Evolutionary conservation across 2,888 invertebrate genomes (phyloP).

Genomic region (Pteria penguin): DNA sequence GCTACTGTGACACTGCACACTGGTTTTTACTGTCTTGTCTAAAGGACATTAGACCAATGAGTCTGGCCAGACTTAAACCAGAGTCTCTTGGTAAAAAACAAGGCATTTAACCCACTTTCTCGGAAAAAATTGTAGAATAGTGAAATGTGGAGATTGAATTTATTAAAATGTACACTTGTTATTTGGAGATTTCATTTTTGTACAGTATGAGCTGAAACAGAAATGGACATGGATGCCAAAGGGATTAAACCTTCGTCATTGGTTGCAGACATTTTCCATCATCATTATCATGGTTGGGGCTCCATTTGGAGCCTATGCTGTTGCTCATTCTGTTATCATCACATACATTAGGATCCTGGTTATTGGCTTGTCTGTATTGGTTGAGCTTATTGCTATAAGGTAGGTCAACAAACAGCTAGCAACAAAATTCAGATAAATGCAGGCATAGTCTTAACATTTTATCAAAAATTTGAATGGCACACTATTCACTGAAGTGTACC

Average conservation of each 20-base stretch:
- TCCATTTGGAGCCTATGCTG: constrained; percentile 50
- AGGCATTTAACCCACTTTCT: too few relatives aligned
- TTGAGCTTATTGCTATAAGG: constrained; percentile 36
- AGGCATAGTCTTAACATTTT: neutral
- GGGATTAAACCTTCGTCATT: constrained; percentile 46
- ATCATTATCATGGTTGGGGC: constrained; percentile 44
- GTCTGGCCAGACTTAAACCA: too few relatives aligned
- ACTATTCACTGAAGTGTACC: too few relatives aligned
- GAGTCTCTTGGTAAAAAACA: too few relatives aligned
- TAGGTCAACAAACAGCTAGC: constrained; percentile 4
- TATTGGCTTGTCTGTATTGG: constrained; percentile 31
- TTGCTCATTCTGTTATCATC: constrained; percentile 39
- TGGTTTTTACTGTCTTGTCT: too few relatives aligned
- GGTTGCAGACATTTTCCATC: constrained; percentile 48
- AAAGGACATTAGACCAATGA: too few relatives aligned
- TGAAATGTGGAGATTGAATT: neutral
- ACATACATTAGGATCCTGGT: constrained; percentile 32
- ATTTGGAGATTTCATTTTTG: too few relatives aligned
- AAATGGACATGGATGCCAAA: constrained; percentile 47
- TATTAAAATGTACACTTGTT: neutral
- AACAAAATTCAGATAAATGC: neutral
- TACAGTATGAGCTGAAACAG: constrained; percentile 51
- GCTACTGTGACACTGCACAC: too few relatives aligned
- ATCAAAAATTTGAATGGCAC: too few relatives aligned
- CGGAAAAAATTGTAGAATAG: neutral